Evolutionary conservation across 2,113 vertebrate species (phyloP).

Genomic region (Eubucco bourcierii): DNA sequence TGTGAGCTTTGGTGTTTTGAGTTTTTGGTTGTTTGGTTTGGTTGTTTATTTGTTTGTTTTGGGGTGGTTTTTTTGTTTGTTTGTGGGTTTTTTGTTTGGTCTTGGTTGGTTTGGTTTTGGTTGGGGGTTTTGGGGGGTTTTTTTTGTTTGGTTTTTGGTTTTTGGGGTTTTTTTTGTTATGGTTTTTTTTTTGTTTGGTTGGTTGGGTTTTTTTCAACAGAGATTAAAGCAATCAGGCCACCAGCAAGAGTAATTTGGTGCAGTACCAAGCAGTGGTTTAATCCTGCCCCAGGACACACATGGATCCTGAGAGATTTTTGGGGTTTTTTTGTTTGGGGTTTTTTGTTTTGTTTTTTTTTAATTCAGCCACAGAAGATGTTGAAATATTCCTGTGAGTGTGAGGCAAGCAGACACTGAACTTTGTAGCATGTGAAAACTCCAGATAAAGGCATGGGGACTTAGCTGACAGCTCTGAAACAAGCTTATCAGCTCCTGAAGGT

Average conservation of each 20-base stretch:
- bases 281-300: not conserved
- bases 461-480: conserved; percentile 44
- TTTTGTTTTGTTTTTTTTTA: not conserved
- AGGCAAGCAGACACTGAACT: conserved; percentile 9
- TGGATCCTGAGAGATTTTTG: not conserved
- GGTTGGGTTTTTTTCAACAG: not conserved
- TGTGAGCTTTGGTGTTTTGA: too few species aligned
- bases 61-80: too few species aligned
- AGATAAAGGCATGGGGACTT: conserved; percentile 34
- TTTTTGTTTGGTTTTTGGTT: too few species aligned
- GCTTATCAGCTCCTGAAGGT: conserved; percentile 40
- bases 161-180: too few species aligned
- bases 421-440: conserved; percentile 1
- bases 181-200: too few species aligned
- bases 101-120: too few species aligned
- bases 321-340: too few species aligned
- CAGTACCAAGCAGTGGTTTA: not conserved
- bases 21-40: too few species aligned
- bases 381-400: not conserved
- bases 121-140: too few species aligned
- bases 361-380: not conserved
- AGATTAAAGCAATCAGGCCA: not conserved
- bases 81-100: too few species aligned
- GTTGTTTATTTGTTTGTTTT: too few species aligned
- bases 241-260: not conserved